phyloP scores from a whole-genome alignment of 2,888 invertebrate genomes.

The Ferdinandea cuprea region DNA sequence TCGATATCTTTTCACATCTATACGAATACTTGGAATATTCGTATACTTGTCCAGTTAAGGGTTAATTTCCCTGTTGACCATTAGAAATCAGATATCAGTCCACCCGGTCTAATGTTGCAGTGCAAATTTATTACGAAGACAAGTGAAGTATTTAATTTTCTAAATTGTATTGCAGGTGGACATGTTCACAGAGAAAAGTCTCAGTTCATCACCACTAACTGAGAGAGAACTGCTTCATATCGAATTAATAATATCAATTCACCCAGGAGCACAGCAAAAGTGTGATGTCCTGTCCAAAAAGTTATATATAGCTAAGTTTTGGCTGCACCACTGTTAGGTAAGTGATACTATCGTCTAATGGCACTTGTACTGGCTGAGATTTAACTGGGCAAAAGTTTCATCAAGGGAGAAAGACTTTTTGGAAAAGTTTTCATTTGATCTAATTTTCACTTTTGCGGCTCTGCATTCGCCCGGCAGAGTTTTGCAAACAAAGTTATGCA shows the following conservation, averaged over 20 bases:
- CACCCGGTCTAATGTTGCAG: slow-evolving; percentile 7
- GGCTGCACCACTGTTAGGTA: slow-evolving; percentile 26
- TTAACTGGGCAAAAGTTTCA: slow-evolving; percentile 47
- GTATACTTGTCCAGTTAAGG: slow-evolving; percentile 23
- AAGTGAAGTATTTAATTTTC: slow-evolving; percentile 70
- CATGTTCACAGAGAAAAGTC: slow-evolving; percentile 57
- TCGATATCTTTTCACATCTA: background rate
- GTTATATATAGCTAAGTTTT: slow-evolving; percentile 29
- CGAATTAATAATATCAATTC: slow-evolving; percentile 74
- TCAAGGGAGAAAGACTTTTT: slow-evolving; percentile 5
- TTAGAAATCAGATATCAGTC: slow-evolving; percentile 50
- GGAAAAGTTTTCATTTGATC: slow-evolving; percentile 62
- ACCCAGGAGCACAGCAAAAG: slow-evolving; percentile 35
- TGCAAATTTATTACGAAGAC: slow-evolving; percentile 41
- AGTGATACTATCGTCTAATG: slow-evolving; percentile 68
- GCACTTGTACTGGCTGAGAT: slow-evolving; percentile 56
- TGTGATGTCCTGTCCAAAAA: slow-evolving; percentile 58
- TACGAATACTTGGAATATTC: background rate
- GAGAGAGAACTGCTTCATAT: slow-evolving; percentile 57
- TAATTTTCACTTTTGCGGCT: slow-evolving; percentile 61
- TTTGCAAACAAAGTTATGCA: slow-evolving; percentile 52
- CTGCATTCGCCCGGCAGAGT: slow-evolving; percentile 8
- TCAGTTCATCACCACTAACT: slow-evolving; percentile 47
- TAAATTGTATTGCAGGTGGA: slow-evolving; percentile 70
- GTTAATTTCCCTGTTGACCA: slow-evolving; percentile 37